Evolutionary conservation across 2,888 invertebrate species (phyloP).

Genomic region (Latheticus oryzae): DNA sequence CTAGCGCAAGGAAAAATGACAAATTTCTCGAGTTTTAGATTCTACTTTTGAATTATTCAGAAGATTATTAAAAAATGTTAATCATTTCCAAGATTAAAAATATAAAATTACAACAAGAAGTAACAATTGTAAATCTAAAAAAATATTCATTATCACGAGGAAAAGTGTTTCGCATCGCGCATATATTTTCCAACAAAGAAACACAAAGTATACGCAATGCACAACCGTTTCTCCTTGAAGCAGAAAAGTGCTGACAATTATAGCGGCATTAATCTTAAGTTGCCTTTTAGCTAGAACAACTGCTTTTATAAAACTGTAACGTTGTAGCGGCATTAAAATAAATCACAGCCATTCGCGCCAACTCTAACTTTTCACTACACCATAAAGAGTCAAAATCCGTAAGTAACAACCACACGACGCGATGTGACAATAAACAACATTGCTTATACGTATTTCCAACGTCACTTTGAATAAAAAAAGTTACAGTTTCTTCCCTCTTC

Average conservation of each 20-base stretch:
- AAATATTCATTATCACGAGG: too few relatives aligned
- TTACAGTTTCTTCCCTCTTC: too few relatives aligned
- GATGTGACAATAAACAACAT: conserved; percentile 44
- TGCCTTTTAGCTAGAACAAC: conserved; percentile 43
- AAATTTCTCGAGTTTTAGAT: too few relatives aligned
- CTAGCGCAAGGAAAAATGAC: too few relatives aligned
- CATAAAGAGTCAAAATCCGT: conserved; percentile 46
- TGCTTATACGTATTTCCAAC: conserved; percentile 46
- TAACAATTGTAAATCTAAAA: too few relatives aligned
- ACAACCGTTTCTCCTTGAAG: conserved; percentile 35
- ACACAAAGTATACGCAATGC: conserved; percentile 32
- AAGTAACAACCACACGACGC: conserved; percentile 47
- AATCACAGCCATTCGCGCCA: conserved; percentile 42
- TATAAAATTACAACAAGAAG: too few relatives aligned
- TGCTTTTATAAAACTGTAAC: conserved; percentile 41
- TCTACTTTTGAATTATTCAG: too few relatives aligned
- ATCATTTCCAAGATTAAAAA: too few relatives aligned
- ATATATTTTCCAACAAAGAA: conserved; percentile 3
- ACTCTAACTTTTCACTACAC: conserved; percentile 39
- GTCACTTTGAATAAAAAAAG: conserved; percentile 50
- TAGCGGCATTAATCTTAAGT: conserved; percentile 46
- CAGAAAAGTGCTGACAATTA: conserved; percentile 45
- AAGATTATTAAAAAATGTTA: too few relatives aligned
- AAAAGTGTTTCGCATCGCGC: too few relatives aligned
- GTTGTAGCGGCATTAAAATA: conserved; percentile 36